Evolutionary conservation across 2,888 invertebrate genomes (phyloP).

Genomic region (Romanomermis culicivorax): DNA sequence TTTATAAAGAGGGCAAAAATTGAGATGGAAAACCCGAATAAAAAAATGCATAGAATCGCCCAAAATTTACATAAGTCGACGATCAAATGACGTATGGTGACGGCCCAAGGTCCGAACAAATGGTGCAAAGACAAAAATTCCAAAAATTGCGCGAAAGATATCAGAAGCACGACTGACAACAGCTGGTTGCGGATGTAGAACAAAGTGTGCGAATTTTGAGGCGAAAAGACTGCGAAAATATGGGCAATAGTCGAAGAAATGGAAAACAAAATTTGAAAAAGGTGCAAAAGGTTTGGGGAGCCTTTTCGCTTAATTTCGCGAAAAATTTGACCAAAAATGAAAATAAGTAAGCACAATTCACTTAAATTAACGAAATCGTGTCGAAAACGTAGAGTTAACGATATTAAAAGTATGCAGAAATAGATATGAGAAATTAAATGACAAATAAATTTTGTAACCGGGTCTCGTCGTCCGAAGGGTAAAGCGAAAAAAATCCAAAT

Average conservation of each 20-base stretch:
- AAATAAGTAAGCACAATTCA: not conserved
- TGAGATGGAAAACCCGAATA: constrained; percentile 84
- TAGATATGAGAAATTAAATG: not conserved
- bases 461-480: too few species aligned
- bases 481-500: too few species aligned
- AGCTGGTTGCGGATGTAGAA: constrained; percentile 49
- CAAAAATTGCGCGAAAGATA: constrained; percentile 80
- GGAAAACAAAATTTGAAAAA: not conserved
- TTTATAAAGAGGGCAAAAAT: constrained; percentile 79
- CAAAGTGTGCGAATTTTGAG: not conserved
- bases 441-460: not conserved
- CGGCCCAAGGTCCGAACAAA: constrained; percentile 97
- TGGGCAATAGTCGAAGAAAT: not conserved
- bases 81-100: constrained; percentile 60
- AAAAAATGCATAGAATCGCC: constrained; percentile 87
- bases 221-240: not conserved
- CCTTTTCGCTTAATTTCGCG: too few species aligned
- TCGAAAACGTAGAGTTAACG: not conserved
- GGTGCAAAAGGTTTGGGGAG: not conserved
- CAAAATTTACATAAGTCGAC: constrained; percentile 46
- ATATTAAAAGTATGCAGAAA: not conserved
- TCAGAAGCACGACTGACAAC: constrained; percentile 73
- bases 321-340: too few species aligned
- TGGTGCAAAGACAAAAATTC: constrained; percentile 90
- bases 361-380: not conserved